Evolutionary conservation across 2,797 vertebrate species (phyloP).

Genomic region (Simalia tracyae): DNA sequence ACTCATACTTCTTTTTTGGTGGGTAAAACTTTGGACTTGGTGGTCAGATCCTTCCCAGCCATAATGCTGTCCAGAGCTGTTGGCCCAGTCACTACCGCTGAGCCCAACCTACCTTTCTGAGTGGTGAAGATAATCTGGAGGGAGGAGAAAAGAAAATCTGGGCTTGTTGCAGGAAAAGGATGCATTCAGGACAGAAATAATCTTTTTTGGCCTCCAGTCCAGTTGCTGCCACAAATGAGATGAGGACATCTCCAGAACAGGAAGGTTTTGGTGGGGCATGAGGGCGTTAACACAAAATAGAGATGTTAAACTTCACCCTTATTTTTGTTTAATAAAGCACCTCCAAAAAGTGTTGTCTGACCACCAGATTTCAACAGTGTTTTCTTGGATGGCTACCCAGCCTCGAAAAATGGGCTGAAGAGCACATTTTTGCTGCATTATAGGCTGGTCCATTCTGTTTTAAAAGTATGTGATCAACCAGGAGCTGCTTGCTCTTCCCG

Average conservation of each 20-base stretch:
- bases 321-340: background rate
- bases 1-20: background rate
- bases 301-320: background rate
- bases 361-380: background rate
- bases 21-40: too few species aligned
- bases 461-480: background rate
- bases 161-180: background rate
- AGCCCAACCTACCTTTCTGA: background rate
- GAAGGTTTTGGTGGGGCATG: background rate
- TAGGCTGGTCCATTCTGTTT: background rate
- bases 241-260: background rate
- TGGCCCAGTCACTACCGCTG: background rate
- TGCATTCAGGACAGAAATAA: background rate
- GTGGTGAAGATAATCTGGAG: background rate
- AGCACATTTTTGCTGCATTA: background rate
- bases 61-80: background rate
- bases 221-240: background rate
- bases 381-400: background rate
- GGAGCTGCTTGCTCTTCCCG: background rate
- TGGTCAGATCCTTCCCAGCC: background rate
- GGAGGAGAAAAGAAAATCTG: too few species aligned
- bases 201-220: background rate
- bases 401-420: background rate
- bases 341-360: background rate
- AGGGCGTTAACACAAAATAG: background rate